Percentiles rank a stretch among this genome's conserved stretches.
phyloP scores from a whole-genome alignment of 2,797 vertebrate genomes.

The Protosalanx chinensis region DNA sequence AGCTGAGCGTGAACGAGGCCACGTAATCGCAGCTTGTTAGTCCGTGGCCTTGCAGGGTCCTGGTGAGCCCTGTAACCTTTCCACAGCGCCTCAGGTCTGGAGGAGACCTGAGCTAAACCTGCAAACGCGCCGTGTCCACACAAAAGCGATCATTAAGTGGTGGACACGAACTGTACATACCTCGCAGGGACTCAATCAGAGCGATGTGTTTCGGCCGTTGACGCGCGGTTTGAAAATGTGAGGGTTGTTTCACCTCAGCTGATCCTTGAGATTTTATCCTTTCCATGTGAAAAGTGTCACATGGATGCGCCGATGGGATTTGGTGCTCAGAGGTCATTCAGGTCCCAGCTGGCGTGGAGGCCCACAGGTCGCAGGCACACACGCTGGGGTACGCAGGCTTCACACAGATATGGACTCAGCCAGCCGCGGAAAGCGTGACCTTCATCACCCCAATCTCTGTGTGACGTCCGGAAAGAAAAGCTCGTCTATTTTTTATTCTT shows the following conservation, averaged over 20 bases:
- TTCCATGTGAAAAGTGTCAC: constrained; percentile 64
- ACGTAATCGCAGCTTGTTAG: constrained; percentile 46
- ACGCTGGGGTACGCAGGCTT: background rate
- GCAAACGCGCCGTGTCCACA: background rate
- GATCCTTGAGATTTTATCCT: constrained; percentile 43
- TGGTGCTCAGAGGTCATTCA: constrained; percentile 51
- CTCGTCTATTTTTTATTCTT: too few relatives aligned
- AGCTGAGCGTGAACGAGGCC: constrained; percentile 44
- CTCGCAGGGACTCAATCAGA: background rate
- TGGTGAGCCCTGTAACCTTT: constrained; percentile 44
- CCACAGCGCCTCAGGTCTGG: constrained; percentile 36
- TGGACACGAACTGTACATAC: background rate
- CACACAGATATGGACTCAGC: background rate
- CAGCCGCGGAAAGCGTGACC: background rate
- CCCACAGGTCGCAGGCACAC: constrained; percentile 14
- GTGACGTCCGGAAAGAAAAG: too few relatives aligned
- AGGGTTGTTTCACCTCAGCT: constrained; percentile 27
- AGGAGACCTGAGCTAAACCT: constrained; percentile 15
- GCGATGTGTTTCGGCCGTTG: background rate
- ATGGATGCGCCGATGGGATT: constrained; percentile 36
- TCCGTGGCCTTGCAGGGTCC: constrained; percentile 33
- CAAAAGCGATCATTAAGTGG: background rate
- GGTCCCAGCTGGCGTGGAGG: constrained; percentile 39
- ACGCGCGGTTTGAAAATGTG: background rate
- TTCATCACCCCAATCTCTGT: background rate